A percentile compares a stretch with the other conserved stretches of the same genome.
phyloP scores from a whole-genome alignment of 1,140 invertebrate species.

The Zaprionus inermis region DNA sequence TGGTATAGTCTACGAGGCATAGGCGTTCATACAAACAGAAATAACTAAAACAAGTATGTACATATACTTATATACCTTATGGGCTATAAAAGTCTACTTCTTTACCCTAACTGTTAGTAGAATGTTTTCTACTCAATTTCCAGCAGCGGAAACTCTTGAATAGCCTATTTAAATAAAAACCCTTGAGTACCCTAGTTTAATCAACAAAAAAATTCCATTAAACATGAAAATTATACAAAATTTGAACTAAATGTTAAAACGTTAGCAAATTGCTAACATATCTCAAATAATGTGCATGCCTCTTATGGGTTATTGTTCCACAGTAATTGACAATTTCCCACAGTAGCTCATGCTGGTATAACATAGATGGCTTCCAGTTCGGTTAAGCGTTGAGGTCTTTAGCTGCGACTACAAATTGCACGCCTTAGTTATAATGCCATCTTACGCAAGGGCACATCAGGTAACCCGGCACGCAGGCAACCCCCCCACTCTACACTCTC shows the following conservation, averaged over 20 bases:
- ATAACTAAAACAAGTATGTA: no score
- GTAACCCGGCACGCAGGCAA: slow-evolving; percentile 56
- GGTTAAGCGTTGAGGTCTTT: slow-evolving; percentile 7
- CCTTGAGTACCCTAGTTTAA: background rate
- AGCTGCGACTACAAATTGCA: slow-evolving; percentile 63
- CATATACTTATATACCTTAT: no score
- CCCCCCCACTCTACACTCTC: background rate
- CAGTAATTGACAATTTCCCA: slow-evolving; percentile 10
- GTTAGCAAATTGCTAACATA: background rate
- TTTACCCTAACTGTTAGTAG: no score
- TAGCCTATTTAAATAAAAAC: background rate
- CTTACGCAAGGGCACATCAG: slow-evolving; percentile 43
- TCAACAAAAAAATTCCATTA: background rate
- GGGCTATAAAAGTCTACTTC: no score
- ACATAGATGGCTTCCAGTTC: background rate
- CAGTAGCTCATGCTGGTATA: background rate
- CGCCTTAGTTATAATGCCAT: slow-evolving; percentile 68
- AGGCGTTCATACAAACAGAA: no score
- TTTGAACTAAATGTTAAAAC: slow-evolving; percentile 1
- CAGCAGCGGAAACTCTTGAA: background rate
- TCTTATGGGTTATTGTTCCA: background rate
- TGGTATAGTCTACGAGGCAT: no score
- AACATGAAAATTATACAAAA: background rate
- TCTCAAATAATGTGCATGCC: slow-evolving; percentile 1
- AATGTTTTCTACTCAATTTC: background rate